Evolutionary conservation across 1,140 invertebrate genomes (phyloP).

Genomic region (Drosophila navojoa): DNA sequence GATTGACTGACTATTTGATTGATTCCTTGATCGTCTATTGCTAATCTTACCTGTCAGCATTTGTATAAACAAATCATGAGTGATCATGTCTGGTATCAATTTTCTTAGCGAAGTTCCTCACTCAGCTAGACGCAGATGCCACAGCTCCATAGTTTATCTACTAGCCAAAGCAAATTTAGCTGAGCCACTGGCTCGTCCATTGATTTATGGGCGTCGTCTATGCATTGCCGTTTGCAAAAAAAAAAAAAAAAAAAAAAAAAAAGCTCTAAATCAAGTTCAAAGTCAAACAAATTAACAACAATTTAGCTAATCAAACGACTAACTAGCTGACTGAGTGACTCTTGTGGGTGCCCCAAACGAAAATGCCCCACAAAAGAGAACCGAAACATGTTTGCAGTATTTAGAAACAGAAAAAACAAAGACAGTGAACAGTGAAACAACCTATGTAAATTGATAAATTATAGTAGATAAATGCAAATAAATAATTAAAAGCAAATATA

Average conservation of each 20-base stretch:
- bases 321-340: neutral
- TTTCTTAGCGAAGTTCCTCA: neutral
- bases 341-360: slow-evolving; percentile 2
- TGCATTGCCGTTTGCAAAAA: slow-evolving; percentile 36
- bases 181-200: neutral
- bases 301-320: slow-evolving; percentile 66
- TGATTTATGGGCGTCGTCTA: slow-evolving; percentile 37
- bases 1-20: too few species aligned
- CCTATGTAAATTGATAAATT: slow-evolving; percentile 52
- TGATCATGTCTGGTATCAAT: neutral
- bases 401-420: neutral
- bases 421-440: slow-evolving; percentile 37
- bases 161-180: neutral
- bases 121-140: neutral
- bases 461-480: slow-evolving; percentile 63
- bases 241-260: slow-evolving; percentile 65
- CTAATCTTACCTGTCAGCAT: neutral
- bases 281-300: slow-evolving; percentile 80
- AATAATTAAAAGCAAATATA: slow-evolving; percentile 77
- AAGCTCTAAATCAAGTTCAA: slow-evolving; percentile 80
- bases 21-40: too few species aligned
- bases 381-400: slow-evolving; percentile 55
- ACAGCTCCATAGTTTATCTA: neutral
- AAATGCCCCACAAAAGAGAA: slow-evolving; percentile 13
- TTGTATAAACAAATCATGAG: neutral